Base-by-base conservation (phyloP, 2,888 invertebrate genomes). In the Eulithis testata region DNA sequence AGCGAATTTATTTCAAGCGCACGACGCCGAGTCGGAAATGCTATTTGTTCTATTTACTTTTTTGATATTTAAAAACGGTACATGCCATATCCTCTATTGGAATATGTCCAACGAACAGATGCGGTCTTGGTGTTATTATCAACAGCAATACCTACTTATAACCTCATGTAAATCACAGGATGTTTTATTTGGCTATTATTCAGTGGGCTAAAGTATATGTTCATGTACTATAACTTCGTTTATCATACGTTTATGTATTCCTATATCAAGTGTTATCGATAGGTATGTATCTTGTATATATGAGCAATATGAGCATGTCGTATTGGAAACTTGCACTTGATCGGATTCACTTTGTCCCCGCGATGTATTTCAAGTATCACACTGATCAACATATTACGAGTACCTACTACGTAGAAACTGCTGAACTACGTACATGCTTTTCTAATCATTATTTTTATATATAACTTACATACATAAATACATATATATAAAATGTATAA, bases 241-340 rank as follows among this genome's bases (percentile, higher is more conserved):
- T 8, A 40, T 21, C 21, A 37, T 40, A 40, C 9, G 40, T 40
- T 40, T 40, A 40, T 40, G 37, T 40, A 40, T 40, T 40, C 40
- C 40, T 40, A 8, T 9, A 14, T 11, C 5, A 6, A 3, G 21
- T 49, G 9, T 49, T 11, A 31, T 55, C 14, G 50, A 45, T 45
- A 58, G 21, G 37, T 67, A 66, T 62, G 37, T 65, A 66, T 62
- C 54, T 63, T 36, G 65, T 50, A 56, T 8, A 40, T 8, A 40
- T 31, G 31, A 31, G 31, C 31, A 31, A 5, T 21, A 21, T 66
- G 57, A 62, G 73, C 69, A 72, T 77, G 76, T 73, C 71, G 73
- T 76, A 73, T 68, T 80, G 78, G 82, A 78, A 80, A 84, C 83
- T 83, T 85, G 88, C 89, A 90, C 84, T 90, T 89, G 74, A 66